These are phyloP conservation scores for Falcaria lacertinaria DNA, from an alignment of 2,888 invertebrate species.

Conservation along the genomic window DNA sequence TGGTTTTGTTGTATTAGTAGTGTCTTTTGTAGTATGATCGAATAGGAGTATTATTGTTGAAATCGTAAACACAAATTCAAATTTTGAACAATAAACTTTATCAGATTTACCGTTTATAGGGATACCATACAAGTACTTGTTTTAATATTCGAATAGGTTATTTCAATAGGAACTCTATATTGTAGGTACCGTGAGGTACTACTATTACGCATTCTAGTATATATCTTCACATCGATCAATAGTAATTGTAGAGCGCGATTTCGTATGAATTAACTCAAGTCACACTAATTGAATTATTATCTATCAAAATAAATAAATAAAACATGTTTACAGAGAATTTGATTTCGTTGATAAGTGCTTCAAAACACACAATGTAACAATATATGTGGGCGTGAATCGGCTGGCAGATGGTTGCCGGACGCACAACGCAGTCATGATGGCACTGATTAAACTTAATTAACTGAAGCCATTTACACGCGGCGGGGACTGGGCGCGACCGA, in stretches of 20 bases:
- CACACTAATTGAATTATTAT: too few species aligned
- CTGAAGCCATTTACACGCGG: slow-evolving; percentile 74
- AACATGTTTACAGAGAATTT: slow-evolving; percentile 16
- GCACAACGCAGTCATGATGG: slow-evolving; percentile 48
- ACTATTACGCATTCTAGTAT: too few species aligned
- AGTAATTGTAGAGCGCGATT: too few species aligned
- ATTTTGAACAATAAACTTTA: slow-evolving; percentile 23
- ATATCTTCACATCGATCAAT: too few species aligned
- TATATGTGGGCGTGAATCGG: slow-evolving; percentile 69
- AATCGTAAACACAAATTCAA: slow-evolving; percentile 17
- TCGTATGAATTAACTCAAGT: too few species aligned
- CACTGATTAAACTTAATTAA: slow-evolving; percentile 79
- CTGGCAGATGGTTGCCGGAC: slow-evolving; percentile 62
- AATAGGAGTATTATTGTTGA: slow-evolving; percentile 9
- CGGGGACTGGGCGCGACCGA: slow-evolving; percentile 36
- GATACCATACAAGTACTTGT: neutral
- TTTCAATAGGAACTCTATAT: too few species aligned
- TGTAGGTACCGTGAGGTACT: too few species aligned
- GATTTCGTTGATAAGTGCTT: slow-evolving; percentile 34
- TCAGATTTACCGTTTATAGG: slow-evolving; percentile 23
- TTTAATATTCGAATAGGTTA: too few species aligned
- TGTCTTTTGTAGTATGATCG: slow-evolving; percentile 3
- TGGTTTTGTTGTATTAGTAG: neutral
- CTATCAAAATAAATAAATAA: too few species aligned
- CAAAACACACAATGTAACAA: slow-evolving; percentile 41